Percentiles rank a stretch among this genome's conserved stretches.
phyloP scores from a whole-genome alignment of 2,113 vertebrate species.

The Gavialis gangeticus region DNA sequence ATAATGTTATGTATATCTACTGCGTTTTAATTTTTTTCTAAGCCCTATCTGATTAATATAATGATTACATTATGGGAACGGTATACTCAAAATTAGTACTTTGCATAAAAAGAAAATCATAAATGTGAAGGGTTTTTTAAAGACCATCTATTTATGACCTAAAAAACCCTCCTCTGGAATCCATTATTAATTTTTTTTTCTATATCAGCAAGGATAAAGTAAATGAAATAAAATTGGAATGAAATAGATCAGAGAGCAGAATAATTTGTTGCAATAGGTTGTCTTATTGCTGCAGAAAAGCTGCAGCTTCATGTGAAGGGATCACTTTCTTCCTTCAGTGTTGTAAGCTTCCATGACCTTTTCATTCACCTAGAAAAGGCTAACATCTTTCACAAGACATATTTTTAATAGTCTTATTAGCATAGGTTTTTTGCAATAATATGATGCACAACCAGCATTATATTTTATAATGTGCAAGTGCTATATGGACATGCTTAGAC shows the following conservation, averaged over 20 bases:
- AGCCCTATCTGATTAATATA: not conserved
- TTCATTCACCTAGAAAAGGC: not conserved
- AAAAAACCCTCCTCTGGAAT: not conserved
- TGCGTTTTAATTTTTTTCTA: not conserved
- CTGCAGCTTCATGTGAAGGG: not conserved
- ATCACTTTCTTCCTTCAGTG: not conserved
- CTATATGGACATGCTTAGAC: not conserved
- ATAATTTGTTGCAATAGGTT: not conserved
- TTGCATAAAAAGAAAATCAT: constrained; percentile 12
- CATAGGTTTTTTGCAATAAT: not conserved
- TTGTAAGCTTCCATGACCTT: constrained; percentile 29
- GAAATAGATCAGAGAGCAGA: not conserved
- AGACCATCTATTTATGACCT: not conserved
- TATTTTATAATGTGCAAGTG: not conserved
- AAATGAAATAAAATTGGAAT: not conserved
- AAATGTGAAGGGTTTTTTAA: not conserved
- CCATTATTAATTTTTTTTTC: not conserved
- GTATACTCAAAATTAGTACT: constrained; percentile 22
- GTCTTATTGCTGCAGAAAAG: not conserved
- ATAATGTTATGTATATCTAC: not conserved
- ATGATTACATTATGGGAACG: not conserved
- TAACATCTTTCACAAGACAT: not conserved
- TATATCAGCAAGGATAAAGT: not conserved
- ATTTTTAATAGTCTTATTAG: not conserved
- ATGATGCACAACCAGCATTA: not conserved